Percentiles rank a stretch among this genome's conserved stretches.
These are phyloP conservation scores for Cairina moschata DNA, from an alignment of 2,113 vertebrate genomes.

Conservation along the genomic window DNA sequence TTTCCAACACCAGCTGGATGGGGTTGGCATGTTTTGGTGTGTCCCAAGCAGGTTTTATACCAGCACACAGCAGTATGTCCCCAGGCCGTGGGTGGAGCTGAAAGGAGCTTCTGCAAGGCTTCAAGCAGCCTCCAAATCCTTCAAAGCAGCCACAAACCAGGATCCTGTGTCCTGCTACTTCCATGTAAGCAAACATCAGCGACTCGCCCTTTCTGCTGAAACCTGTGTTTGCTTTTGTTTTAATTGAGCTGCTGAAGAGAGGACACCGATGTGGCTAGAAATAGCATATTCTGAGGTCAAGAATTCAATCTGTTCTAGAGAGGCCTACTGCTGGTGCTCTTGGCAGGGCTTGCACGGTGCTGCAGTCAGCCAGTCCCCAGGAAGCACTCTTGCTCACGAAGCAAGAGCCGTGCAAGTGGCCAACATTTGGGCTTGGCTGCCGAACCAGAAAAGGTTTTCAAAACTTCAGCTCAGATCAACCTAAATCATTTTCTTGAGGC, in stretches of 20 bases:
- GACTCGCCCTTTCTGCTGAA: background rate
- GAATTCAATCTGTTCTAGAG: slow-evolving; percentile 64
- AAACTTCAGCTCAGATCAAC: slow-evolving; percentile 32
- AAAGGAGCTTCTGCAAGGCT: background rate
- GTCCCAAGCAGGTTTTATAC: background rate
- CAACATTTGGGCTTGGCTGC: slow-evolving; percentile 51
- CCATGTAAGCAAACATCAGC: background rate
- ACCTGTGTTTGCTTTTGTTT: background rate
- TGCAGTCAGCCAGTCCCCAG: slow-evolving; percentile 56
- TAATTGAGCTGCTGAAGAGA: slow-evolving; percentile 29
- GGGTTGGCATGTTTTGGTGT: background rate
- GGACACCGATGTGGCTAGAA: background rate
- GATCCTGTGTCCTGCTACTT: background rate
- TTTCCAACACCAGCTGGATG: background rate
- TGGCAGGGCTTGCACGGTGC: background rate
- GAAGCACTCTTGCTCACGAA: background rate
- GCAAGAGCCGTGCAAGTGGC: background rate
- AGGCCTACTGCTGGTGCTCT: slow-evolving; percentile 50
- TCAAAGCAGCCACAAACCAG: background rate
- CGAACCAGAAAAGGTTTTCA: slow-evolving; percentile 32
- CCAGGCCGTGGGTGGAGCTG: background rate
- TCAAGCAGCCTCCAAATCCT: background rate
- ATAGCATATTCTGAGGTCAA: slow-evolving; percentile 59
- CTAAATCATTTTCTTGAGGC: background rate
- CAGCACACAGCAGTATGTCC: background rate